phyloP scores from a whole-genome alignment of 2,113 vertebrate genomes.

The Chrysemys picta region DNA sequence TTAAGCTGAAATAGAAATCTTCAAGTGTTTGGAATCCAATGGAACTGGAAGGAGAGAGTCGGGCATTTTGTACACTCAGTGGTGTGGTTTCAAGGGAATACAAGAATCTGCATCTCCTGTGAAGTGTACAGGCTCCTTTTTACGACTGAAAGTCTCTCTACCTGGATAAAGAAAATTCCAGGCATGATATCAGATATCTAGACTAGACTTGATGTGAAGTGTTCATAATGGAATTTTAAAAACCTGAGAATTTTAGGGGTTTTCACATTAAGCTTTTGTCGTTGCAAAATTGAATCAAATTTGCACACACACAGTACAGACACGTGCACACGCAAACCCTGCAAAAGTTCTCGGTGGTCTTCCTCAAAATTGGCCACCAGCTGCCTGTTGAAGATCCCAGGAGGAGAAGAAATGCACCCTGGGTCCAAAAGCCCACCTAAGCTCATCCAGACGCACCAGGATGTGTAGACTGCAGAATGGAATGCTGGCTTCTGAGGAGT shows the following conservation, averaged over 20 bases:
- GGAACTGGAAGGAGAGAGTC: not conserved
- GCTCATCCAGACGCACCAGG: not conserved
- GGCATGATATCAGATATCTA: not conserved
- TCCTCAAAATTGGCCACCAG: not conserved
- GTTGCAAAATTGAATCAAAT: not conserved
- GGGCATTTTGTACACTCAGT: not conserved
- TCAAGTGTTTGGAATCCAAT: not conserved
- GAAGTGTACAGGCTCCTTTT: not conserved
- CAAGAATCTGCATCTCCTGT: not conserved
- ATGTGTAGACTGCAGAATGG: not conserved
- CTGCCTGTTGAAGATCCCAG: not conserved
- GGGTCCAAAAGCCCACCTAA: not conserved
- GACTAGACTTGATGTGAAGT: not conserved
- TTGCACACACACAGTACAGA: too few species aligned
- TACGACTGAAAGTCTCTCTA: not conserved
- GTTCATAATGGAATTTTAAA: not conserved
- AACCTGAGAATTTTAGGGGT: not conserved
- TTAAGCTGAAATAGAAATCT: not conserved
- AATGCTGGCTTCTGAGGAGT: not conserved
- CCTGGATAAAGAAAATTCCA: not conserved
- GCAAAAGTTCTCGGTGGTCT: not conserved
- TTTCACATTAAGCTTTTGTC: not conserved
- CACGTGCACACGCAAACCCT: not conserved
- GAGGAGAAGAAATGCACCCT: not conserved
- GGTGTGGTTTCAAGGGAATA: not conserved